Evolutionary conservation across 2,888 invertebrate genomes (phyloP), one percentile per base, ranked within the genome.

Genomic region (Furcula furcula): DNA sequence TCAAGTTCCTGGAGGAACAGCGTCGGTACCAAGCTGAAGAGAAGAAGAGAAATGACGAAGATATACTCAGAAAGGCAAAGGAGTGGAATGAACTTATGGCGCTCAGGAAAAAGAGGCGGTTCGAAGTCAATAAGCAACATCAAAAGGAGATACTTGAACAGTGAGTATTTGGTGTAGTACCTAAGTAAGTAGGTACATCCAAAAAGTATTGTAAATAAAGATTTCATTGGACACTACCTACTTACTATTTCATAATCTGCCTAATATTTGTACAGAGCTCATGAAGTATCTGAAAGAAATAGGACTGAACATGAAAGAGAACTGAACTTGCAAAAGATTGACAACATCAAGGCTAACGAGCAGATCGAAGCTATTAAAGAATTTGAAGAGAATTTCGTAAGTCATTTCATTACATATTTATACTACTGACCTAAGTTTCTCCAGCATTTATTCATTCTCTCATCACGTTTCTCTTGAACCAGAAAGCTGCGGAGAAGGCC

Each of bases 61-160:
- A 77, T 0, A 62, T 79, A 36, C 60, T 73, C 7, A 58, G 56
- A 6, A 73, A 71, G 34, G 72, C 87, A 0, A 69, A 69, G 37
- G 85, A 84, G 36, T 88, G 84, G 84, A 39, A 83, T 34, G 61
- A 66, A 4, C 62, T 78, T 7, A 41, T 68, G 50, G 69, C 43
- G 0, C 36, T 58, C 2, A 62, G 60, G 38, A 66, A 54, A 32
- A 53, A 61, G 33, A 55, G 65, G 7, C 58, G 82, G 9, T 75
- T 71, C 11, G 73, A 80, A 0, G 68, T 21, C 15, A 81, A 87
- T 38, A 85, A 84, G 42, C 46, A 70, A 18, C 65, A 87, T 25
- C 84, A 86, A 62, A 65, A 50, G 44, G 85, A 83, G 1, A 73
- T 88, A 9, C 25, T 81, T 4, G 76, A 76, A 1, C 87, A 87